Evolutionary conservation across 2,797 vertebrate species (phyloP).

Genomic region (Propithecus deckenii): DNA sequence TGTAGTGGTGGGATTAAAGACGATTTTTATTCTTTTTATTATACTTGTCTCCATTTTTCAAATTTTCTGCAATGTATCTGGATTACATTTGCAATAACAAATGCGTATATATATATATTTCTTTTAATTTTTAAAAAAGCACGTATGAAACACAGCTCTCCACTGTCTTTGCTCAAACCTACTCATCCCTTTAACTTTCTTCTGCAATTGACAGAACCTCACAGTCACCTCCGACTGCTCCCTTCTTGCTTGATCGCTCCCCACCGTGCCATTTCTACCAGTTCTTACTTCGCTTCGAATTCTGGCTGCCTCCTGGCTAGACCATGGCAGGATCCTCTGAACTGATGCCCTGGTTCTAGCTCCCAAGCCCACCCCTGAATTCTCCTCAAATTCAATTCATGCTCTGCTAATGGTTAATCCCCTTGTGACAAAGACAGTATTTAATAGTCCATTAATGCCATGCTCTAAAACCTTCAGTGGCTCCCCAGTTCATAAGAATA

Average conservation of each 20-base stretch:
- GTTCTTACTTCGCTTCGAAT: not conserved
- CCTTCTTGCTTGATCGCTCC: not conserved
- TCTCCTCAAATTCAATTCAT: not conserved
- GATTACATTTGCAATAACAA: not conserved
- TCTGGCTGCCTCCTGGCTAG: not conserved
- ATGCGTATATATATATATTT: not conserved
- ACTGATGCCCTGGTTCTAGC: not conserved
- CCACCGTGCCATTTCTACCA: not conserved
- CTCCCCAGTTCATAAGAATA: not conserved
- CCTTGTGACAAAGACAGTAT: not conserved
- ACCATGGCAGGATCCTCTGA: not conserved
- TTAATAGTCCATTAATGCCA: not conserved
- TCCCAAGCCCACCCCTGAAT: not conserved
- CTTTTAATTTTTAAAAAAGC: not conserved
- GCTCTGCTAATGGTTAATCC: not conserved
- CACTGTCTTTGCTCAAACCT: not conserved
- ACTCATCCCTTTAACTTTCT: not conserved
- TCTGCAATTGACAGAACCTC: not conserved
- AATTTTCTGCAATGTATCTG: not conserved
- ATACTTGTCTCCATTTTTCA: not conserved
- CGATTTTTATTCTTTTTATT: not conserved
- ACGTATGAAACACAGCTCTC: not conserved
- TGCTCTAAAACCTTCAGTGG: not conserved
- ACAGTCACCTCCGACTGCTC: not conserved
- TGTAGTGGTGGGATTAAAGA: not conserved